These are phyloP conservation scores for Philonicus albiceps DNA, from an alignment of 2,888 invertebrate genomes.

Conservation along the genomic window DNA sequence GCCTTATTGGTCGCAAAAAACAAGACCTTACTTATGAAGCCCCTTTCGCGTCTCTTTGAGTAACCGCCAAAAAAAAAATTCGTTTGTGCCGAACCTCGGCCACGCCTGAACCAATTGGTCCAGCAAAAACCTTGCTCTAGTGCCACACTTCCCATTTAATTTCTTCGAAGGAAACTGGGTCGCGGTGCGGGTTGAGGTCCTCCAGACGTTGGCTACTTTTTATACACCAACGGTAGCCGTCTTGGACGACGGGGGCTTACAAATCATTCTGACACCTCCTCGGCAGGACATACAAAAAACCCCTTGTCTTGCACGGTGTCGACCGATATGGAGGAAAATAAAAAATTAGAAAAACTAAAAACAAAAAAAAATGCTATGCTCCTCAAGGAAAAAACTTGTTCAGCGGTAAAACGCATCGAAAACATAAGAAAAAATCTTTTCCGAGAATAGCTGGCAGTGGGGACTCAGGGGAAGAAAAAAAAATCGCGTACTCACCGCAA, in stretches of 20 bases:
- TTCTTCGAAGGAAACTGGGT: neutral
- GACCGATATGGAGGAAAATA: neutral
- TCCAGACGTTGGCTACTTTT: neutral
- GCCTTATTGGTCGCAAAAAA: no score
- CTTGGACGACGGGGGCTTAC: neutral
- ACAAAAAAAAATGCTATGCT: neutral
- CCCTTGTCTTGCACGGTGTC: neutral
- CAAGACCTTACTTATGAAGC: neutral
- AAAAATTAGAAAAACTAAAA: neutral
- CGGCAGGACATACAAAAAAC: neutral
- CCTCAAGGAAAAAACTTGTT: neutral
- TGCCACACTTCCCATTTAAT: conserved; percentile 12
- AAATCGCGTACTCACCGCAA: neutral
- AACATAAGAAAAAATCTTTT: neutral
- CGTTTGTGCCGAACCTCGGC: neutral
- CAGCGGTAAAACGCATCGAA: neutral
- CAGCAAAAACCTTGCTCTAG: conserved; percentile 10
- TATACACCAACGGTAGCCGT: neutral
- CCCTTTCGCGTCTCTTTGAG: neutral
- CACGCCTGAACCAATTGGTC: neutral
- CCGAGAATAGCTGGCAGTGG: neutral
- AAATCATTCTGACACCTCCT: conserved; percentile 19
- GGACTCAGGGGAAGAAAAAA: neutral
- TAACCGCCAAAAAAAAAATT: neutral
- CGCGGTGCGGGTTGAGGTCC: neutral